These are phyloP conservation scores for Marmota monax DNA, from an alignment of 2,113 vertebrate genomes.

Conservation along the genomic window DNA sequence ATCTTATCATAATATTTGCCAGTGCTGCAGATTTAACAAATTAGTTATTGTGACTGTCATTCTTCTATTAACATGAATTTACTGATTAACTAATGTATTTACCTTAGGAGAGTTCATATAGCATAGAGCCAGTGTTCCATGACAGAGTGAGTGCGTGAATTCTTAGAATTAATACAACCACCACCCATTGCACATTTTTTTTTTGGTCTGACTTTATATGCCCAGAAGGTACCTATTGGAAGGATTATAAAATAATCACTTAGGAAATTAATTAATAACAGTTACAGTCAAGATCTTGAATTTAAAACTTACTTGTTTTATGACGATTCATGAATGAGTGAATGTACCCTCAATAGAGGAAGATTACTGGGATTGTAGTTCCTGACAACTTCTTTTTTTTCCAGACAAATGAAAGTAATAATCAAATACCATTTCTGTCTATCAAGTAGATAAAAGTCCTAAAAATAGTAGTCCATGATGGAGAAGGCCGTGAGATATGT, in stretches of 20 bases:
- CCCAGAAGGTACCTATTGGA: slow-evolving; percentile 15
- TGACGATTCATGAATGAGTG: neutral
- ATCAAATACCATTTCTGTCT: neutral
- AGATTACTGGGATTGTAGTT: neutral
- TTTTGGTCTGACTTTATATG: neutral
- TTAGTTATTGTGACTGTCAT: slow-evolving; percentile 78
- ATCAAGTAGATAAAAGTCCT: neutral
- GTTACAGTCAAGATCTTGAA: slow-evolving; percentile 23
- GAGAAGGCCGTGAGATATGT: neutral
- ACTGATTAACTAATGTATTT: slow-evolving; percentile 81
- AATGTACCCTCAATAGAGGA: neutral
- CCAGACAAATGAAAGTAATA: slow-evolving; percentile 25
- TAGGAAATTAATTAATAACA: slow-evolving; percentile 51
- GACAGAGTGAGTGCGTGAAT: slow-evolving; percentile 8
- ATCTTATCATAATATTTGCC: slow-evolving; percentile 85
- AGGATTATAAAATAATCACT: slow-evolving; percentile 39
- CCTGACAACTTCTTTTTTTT: neutral
- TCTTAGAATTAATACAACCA: slow-evolving; percentile 53
- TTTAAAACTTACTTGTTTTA: neutral
- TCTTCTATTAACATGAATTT: slow-evolving; percentile 80
- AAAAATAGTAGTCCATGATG: neutral
- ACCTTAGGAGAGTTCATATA: slow-evolving; percentile 74
- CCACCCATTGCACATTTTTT: neutral
- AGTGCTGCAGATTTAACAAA: slow-evolving; percentile 77
- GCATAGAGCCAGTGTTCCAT: slow-evolving; percentile 43